Evolutionary conservation across 2,797 vertebrate genomes (phyloP), one percentile per base, ranked within the genome.

Genomic region (Heliangelus exortis): DNA sequence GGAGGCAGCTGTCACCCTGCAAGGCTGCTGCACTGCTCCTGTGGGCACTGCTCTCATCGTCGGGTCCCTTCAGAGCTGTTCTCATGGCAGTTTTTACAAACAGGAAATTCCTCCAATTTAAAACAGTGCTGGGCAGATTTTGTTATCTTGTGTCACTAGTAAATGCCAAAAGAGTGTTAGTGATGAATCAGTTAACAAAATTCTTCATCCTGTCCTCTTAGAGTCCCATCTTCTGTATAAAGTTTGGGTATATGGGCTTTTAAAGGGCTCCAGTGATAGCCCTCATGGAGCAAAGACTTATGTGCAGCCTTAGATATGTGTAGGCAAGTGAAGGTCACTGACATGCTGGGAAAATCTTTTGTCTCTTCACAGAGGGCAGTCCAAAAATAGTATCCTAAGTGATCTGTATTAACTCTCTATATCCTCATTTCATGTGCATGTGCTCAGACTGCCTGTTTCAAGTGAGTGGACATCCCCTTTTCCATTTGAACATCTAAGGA

Each of bases 301-400:
- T 5, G 15, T 1, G 14, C 39, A 89, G 66, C 23, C 41, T 68
- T 8, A 88, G 47, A 72, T 63, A 75, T 1, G 0, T 65, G 57
- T 54, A 82, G 63, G 68, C 54, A 94, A 89, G 33, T 81, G 28
- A 51, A 85, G 68, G 26, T 91, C 87, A 77, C 47, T 23, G 68
- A 85, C 16, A 17, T 39, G 41, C 57, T 93, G 82, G 41, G 89
- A 92, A 95, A 93, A 91, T 85, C 57, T 87, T 9, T 80, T 76
- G 53, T 65, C 47, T 91, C 26, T 68, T 91, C 58, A 72, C 0
- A 3, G 29, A 85, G 29, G 10, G 28, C 47, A 61, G 22, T 68
- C 45, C 61, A 68, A 85, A 91, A 94, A 92, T 75, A 96, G 61
- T 51, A 66, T 19, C 36, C 12, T 62, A 77, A 82, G 29, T 83